Conservation (phyloP, 64 coral and sea anemone genomes). For the Actinia equina region DNA sequence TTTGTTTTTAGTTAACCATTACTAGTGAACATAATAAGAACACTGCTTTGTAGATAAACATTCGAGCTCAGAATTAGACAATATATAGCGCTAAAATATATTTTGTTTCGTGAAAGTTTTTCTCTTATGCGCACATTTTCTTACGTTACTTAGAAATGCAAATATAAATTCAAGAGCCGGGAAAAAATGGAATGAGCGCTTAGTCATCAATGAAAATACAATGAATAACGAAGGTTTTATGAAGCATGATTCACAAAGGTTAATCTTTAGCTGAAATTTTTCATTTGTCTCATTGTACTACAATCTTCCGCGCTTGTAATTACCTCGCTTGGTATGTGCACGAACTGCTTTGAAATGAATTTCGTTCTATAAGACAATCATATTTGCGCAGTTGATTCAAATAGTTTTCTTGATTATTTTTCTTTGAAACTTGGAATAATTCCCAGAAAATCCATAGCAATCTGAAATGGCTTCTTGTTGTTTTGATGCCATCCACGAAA, state of each 20-base stretch:
- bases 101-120: background rate
- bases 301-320: background rate
- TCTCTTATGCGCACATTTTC: background rate
- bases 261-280: background rate
- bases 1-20: background rate
- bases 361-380: background rate
- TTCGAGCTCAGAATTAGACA: background rate
- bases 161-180: background rate
- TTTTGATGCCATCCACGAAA: background rate
- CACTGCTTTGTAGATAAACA: background rate
- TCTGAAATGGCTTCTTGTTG: background rate
- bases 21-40: background rate
- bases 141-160: background rate
- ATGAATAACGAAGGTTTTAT: background rate
- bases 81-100: background rate
- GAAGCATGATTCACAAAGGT: background rate
- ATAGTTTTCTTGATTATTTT: background rate
- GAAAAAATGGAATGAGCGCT: background rate
- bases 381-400: background rate
- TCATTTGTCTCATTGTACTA: background rate
- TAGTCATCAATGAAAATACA: background rate
- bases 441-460: background rate
- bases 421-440: background rate
- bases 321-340: background rate
- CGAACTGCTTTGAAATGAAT: background rate